Base-by-base conservation (phyloP, 2,797 vertebrate species). In the Acrossocheilus wenchowensis region DNA sequence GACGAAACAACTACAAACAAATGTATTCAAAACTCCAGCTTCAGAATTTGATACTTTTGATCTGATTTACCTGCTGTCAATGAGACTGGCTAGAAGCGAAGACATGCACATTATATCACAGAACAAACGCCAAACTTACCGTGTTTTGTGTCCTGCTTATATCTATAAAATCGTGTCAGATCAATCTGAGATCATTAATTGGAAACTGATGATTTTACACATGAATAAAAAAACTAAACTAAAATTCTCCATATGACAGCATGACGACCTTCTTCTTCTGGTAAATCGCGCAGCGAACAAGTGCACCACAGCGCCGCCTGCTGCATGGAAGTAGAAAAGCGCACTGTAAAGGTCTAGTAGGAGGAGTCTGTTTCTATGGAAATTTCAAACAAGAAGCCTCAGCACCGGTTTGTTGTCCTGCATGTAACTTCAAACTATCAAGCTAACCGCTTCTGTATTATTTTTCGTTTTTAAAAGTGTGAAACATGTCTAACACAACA, bases 361-460 rank as follows among this genome's bases (percentile, higher is more conserved):
- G 87, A 68, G 26, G 82, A 72, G 69, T 68, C 68, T 73, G 90
- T 93, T 90, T 81, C 90, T 77, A 90, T 90, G 75, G 92, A 82
- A 85, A 92, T 83, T 54, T 75, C 45, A 90, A 90, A 91, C 90
- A 78, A 60, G 2, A 74, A 52, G 12, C 19, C 9, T 30, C 34
- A 75, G 45, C 14, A 48, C 7, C 72, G 6, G 21, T 8, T 72
- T 36, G 21, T 26, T n/a, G n/a, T 48, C 6, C 19, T 34, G 21
- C 48, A 23, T 45, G 10, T 21, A 84, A 36, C 77, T 71, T 52
- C n/a, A 78, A 43, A 21, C n/a, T 23, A 23, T 48, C 23, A n/a
- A 36, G 6, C 34, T 19, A 54, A 26, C 52, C 3, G 34, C 45
- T 78, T 30, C 19, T 52, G 54, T 50, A 39, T 81, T 50, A 50